Evolutionary conservation across 2,888 invertebrate species (phyloP), one percentile per base, ranked within the genome.

Genomic region (Meganola albula): DNA sequence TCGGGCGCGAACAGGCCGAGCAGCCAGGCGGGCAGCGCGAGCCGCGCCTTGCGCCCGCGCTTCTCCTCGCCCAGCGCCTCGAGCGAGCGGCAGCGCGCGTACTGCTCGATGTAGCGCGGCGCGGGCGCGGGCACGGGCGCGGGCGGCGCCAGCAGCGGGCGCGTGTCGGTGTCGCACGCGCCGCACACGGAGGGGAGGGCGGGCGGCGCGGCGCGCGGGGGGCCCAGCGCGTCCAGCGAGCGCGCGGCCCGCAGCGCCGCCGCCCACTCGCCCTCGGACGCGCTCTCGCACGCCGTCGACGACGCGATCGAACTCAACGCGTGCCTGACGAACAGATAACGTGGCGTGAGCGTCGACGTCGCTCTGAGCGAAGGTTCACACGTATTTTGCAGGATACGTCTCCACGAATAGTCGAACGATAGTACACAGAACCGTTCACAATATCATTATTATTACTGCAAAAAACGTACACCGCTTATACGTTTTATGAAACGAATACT

Each of bases 61-160:
- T 79, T 77, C 27, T 50, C 64, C 38, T 74, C 82, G 20, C 73
- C 72, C 26, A 94, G 88, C 46, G 91, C 90, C 74, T 95, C 94
- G 30, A 94, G 82, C 26, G 94, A 94, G 54, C 90, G 91, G 91
- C 94, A 95, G 60, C 92, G 89, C 74, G 93, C 93, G 49, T 88
- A 87, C 52, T 85, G 79, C 62, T 88, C 76, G 27, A 86, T 82
- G 58, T 83, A 83, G 48, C 74, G 74, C 3, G 76, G 59, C 53
- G 84, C 83, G 49, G 71, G 70, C 21, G n/a, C n/a, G n/a, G n/a
- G 63, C 4, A 2, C 2, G 20, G 16, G 16, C 16, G 16, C 16
- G 16, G 16, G 16, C 16, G 16, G 16, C 48, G 67, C 76, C 33
- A 75, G 79, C 3, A 79, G 70, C 40, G 79, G 78, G 53, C 76